These are phyloP conservation scores for Glaucopsyche alexis DNA, from an alignment of 2,888 invertebrate genomes.

Conservation along the genomic window DNA sequence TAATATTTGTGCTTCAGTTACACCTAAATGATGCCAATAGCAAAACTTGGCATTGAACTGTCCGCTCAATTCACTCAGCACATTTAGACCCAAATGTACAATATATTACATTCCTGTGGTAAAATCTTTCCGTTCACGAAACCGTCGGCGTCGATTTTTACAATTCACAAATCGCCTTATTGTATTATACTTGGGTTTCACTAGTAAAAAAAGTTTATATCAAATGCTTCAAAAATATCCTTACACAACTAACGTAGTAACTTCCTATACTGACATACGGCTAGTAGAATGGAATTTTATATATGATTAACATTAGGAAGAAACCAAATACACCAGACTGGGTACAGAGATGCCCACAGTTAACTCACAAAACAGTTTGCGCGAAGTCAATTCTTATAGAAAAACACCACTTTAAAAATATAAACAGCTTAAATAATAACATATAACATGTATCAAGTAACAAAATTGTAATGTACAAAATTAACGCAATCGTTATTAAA, in stretches of 20 bases:
- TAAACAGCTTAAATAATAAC: conserved; percentile 78
- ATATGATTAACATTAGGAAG: conserved; percentile 69
- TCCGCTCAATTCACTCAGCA: conserved; percentile 77
- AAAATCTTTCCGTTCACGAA: conserved; percentile 75
- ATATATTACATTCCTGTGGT: conserved; percentile 77
- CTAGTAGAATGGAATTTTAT: conserved; percentile 71
- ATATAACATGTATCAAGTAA: conserved; percentile 66
- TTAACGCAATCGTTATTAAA: conserved; percentile 63
- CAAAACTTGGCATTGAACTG: conserved; percentile 76
- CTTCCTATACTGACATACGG: conserved; percentile 65
- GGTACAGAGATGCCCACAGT: conserved; percentile 71
- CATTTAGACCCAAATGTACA: conserved; percentile 80
- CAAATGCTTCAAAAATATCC: conserved; percentile 81
- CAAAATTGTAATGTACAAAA: conserved; percentile 78
- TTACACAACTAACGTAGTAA: conserved; percentile 78
- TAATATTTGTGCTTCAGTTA: conserved; percentile 61
- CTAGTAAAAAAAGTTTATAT: conserved; percentile 80
- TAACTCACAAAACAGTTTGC: conserved; percentile 63
- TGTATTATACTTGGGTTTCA: conserved; percentile 64
- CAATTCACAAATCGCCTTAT: conserved; percentile 70
- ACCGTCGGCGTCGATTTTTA: conserved; percentile 71
- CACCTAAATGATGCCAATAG: conserved; percentile 68
- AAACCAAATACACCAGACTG: conserved; percentile 73
- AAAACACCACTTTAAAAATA: conserved; percentile 71
- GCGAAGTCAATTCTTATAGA: conserved; percentile 70